These are phyloP conservation scores for Papilio machaon DNA, from an alignment of 1,140 invertebrate species.

Conservation along the genomic window DNA sequence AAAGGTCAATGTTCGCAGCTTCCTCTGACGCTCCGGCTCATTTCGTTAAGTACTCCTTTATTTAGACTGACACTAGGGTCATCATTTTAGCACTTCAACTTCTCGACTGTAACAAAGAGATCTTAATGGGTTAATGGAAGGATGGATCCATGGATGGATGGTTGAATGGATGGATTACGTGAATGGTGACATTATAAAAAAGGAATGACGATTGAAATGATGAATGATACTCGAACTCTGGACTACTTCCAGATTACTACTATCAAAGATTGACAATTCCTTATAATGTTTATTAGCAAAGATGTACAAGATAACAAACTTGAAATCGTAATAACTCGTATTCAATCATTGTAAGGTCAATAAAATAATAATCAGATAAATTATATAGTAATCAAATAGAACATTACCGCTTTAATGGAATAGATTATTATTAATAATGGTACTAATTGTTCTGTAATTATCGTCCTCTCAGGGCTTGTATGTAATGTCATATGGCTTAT, in stretches of 20 bases:
- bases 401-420: not conserved
- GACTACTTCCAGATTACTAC: no score
- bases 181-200: no score
- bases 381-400: not conserved
- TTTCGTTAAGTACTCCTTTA: constrained; percentile 24
- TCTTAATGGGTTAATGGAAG: not conserved
- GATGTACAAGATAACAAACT: not conserved
- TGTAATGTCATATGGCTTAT: not conserved
- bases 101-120: not conserved
- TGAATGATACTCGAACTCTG: no score
- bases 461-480: not conserved
- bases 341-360: not conserved
- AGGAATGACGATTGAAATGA: no score
- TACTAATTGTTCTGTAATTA: not conserved
- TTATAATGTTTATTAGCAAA: not conserved
- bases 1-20: constrained; percentile 37
- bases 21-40: constrained; percentile 20
- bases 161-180: not conserved
- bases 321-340: not conserved
- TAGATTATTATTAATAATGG: not conserved
- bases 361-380: not conserved
- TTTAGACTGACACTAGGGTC: constrained; percentile 28
- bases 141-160: not conserved
- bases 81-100: not conserved
- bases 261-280: no score